Evolutionary conservation across 2,113 vertebrate species (phyloP), one percentile per base, ranked within the genome.

Genomic region (Malurus alboscapulatus): DNA sequence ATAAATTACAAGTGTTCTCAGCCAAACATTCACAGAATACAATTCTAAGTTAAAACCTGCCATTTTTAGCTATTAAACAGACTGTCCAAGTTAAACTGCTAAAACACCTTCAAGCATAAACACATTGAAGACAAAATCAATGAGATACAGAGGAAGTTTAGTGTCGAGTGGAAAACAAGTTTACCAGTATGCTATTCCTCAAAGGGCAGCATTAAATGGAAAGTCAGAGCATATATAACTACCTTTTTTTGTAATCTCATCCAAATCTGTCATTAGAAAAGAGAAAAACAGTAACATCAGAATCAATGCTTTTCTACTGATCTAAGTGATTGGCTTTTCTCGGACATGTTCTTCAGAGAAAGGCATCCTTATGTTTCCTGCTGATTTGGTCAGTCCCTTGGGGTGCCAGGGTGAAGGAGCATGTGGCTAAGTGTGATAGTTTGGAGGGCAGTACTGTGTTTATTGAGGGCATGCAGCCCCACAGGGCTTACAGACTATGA

Each of bases 361-460:
- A 68, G n/a, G 30, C 19, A 65, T 20, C 25, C 27, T 59, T 63
- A 47, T 10, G 0, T 34, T 67, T 67, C 65, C 51, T 59, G 66
- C 17, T 30, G n/a, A 44, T 48, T 59, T 25, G 8, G 26, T 53
- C 40, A 58, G n/a, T 9, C 26, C 72, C 30, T 17, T 20, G 5
- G 40, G 30, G 9, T 68, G 48, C 34, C 65, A 54, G 54, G 18
- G 48, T 15, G 20, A 17, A 38, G 62, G 34, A 57, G 30, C 44
- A 27, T 0, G 1, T 3, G 8, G 17, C 12, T 17, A 84, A 55
- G 17, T 7, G 14, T 17, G 38, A 68, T 8, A 30, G 30, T 17
- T 34, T 48, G 20, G 20, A 63, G 63, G 14, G 20, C 0, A 45
- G 22, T 3, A 12, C 24, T 11, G 7, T 26, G 26, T 17, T 71